phyloP scores from a whole-genome alignment of 2,113 vertebrate genomes.

The Prunella fulvescens region DNA sequence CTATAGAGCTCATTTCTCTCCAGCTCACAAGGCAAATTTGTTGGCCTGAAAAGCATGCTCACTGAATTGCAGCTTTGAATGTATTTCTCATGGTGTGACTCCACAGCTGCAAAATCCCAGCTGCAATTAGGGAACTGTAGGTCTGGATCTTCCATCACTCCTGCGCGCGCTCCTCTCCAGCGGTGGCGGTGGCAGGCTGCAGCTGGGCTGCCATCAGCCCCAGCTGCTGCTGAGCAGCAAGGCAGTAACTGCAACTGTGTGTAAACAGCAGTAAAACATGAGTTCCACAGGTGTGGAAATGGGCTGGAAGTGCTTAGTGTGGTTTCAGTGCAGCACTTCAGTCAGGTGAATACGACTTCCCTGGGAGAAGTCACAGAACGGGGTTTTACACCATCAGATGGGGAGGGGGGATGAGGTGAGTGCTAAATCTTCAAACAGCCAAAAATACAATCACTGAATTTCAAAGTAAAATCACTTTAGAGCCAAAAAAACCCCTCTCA shows the following conservation, averaged over 20 bases:
- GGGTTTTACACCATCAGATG: not conserved
- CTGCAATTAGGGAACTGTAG: conserved; percentile 54
- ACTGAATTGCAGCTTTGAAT: conserved; percentile 36
- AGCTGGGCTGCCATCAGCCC: conserved; percentile 64
- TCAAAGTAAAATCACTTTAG: not conserved
- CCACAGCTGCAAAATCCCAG: conserved; percentile 67
- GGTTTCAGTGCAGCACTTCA: not conserved
- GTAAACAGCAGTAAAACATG: conserved; percentile 50
- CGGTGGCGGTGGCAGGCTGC: conserved; percentile 40
- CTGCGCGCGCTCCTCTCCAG: conserved; percentile 7
- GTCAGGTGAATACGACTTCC: not conserved
- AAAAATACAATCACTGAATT: not conserved
- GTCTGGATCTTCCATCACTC: conserved; percentile 40
- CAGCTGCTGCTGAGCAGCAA: conserved; percentile 67
- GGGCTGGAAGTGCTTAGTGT: not conserved
- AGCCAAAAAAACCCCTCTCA: not conserved
- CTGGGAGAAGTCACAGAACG: not conserved
- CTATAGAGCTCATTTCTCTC: conserved; percentile 10
- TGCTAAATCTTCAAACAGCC: not conserved
- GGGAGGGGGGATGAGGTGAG: not conserved
- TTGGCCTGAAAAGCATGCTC: conserved; percentile 10
- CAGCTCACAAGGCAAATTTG: conserved; percentile 39
- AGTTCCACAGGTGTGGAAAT: not conserved
- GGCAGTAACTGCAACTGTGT: not conserved
- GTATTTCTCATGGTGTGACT: conserved; percentile 46